These are phyloP conservation scores for Coturnix japonica DNA, from an alignment of 2,113 vertebrate species.

Conservation along the genomic window DNA sequence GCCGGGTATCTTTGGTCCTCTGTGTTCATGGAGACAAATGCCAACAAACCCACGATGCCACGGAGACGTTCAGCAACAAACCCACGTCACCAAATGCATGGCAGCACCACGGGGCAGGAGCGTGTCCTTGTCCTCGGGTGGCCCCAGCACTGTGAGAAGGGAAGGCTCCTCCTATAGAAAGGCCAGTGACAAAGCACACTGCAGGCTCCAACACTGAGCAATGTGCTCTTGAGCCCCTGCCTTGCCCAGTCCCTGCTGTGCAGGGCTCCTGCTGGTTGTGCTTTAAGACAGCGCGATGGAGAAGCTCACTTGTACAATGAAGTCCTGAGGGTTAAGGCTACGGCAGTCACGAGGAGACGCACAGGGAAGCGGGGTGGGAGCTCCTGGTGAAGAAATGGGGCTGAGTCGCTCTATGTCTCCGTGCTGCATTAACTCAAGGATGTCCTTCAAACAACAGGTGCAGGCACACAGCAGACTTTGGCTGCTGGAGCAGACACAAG, in stretches of 20 bases:
- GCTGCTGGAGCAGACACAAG: neutral
- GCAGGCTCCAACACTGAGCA: neutral
- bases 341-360: neutral
- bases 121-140: neutral
- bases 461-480: neutral
- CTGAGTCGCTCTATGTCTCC: neutral
- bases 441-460: neutral
- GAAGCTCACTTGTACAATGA: neutral
- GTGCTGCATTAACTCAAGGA: neutral
- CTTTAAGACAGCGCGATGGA: conserved; percentile 15
- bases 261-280: neutral
- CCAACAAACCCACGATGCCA: neutral
- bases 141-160: neutral
- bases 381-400: neutral
- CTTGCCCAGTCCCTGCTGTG: no score
- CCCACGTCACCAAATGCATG: no score
- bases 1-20: conserved; percentile 69
- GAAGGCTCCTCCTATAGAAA: neutral
- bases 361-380: fast-evolving
- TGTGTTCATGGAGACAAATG: neutral
- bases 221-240: fast-evolving
- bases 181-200: neutral
- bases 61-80: neutral
- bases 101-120: no score
- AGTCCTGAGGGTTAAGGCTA: conserved; percentile 26